A percentile compares a stretch with the other conserved stretches of the same genome.
Conservation (phyloP, 64 coral and sea anemone genomes). For the Montipora efflorescens region DNA sequence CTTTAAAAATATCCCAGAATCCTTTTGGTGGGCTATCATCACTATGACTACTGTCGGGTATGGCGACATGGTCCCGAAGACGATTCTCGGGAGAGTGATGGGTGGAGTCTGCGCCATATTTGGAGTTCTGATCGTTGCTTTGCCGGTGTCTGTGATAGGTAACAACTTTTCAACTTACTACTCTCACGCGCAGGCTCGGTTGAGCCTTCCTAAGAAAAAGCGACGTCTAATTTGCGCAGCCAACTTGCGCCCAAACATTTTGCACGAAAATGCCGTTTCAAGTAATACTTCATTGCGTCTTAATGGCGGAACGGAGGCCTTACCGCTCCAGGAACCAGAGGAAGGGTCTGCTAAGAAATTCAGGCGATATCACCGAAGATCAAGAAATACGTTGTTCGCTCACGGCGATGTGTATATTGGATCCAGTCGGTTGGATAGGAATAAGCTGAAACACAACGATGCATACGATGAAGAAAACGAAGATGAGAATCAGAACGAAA, state of each 20-base stretch:
- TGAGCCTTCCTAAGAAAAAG: slow-evolving; percentile 88
- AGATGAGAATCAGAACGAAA: slow-evolving; percentile 30
- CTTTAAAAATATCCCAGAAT: slow-evolving; percentile 77
- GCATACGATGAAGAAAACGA: slow-evolving; percentile 14
- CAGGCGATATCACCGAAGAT: slow-evolving; percentile 75
- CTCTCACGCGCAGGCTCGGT: slow-evolving; percentile 89
- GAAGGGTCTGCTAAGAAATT: slow-evolving; percentile 32
- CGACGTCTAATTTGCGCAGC: slow-evolving; percentile 79
- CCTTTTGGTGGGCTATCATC: slow-evolving; percentile 97
- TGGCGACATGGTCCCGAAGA: slow-evolving; percentile 73
- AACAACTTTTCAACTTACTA: slow-evolving; percentile 96
- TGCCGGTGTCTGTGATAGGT: slow-evolving; percentile 90
- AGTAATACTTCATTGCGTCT: slow-evolving; percentile 2
- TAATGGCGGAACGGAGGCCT: neutral
- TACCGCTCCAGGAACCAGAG: neutral
- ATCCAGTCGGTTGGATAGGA: neutral
- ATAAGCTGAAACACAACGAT: neutral
- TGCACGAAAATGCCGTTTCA: slow-evolving; percentile 66
- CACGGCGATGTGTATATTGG: slow-evolving; percentile 88
- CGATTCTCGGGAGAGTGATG: slow-evolving; percentile 64
- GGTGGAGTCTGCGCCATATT: slow-evolving; percentile 90
- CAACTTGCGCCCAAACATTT: slow-evolving; percentile 52
- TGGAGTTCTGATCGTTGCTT: slow-evolving; percentile 84
- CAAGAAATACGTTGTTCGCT: slow-evolving; percentile 82
- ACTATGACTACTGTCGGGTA: slow-evolving; percentile 95